These are phyloP conservation scores for Drosophila melanica DNA, from an alignment of 1,140 invertebrate genomes.

Conservation along the genomic window DNA sequence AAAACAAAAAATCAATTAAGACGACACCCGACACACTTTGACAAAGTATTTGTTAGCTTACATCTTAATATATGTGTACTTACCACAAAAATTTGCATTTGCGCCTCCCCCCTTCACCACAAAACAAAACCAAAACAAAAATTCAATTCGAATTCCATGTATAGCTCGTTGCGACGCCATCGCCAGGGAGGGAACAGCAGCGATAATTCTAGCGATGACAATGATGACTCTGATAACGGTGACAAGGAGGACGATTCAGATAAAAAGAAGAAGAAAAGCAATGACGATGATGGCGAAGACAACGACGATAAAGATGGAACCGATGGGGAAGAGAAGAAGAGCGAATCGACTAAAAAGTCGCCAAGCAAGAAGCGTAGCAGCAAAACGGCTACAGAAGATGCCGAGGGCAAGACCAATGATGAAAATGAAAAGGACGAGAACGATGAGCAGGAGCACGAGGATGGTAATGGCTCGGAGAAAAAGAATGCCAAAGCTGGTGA, in stretches of 20 bases:
- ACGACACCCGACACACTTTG: slow-evolving; percentile 38
- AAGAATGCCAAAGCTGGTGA: slow-evolving; percentile 76
- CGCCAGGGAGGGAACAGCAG: slow-evolving; percentile 74
- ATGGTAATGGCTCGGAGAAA: slow-evolving; percentile 83
- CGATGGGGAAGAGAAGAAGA: slow-evolving; percentile 57
- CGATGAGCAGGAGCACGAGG: slow-evolving; percentile 83
- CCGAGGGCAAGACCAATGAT: slow-evolving; percentile 74
- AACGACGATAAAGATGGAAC: slow-evolving; percentile 52
- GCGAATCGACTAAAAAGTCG: slow-evolving; percentile 61
- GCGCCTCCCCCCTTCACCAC: slow-evolving; percentile 43
- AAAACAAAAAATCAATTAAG: slow-evolving; percentile 3
- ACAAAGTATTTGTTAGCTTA: slow-evolving; percentile 46
- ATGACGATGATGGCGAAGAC: slow-evolving; percentile 56
- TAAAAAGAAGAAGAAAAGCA: slow-evolving; percentile 69
- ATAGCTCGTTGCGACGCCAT: slow-evolving; percentile 81
- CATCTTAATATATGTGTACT: slow-evolving; percentile 42
- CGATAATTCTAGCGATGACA: slow-evolving; percentile 71
- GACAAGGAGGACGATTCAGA: slow-evolving; percentile 67
- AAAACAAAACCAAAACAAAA: slow-evolving; percentile 26
- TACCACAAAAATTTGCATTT: slow-evolving; percentile 60
- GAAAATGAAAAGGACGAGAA: slow-evolving; percentile 79
- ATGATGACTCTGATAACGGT: slow-evolving; percentile 61
- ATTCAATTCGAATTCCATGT: slow-evolving; percentile 64
- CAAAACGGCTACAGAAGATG: slow-evolving; percentile 55
- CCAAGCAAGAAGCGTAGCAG: slow-evolving; percentile 62